Conservation (phyloP, 2,797 vertebrate genomes). For the Trematomus bernacchii region DNA sequence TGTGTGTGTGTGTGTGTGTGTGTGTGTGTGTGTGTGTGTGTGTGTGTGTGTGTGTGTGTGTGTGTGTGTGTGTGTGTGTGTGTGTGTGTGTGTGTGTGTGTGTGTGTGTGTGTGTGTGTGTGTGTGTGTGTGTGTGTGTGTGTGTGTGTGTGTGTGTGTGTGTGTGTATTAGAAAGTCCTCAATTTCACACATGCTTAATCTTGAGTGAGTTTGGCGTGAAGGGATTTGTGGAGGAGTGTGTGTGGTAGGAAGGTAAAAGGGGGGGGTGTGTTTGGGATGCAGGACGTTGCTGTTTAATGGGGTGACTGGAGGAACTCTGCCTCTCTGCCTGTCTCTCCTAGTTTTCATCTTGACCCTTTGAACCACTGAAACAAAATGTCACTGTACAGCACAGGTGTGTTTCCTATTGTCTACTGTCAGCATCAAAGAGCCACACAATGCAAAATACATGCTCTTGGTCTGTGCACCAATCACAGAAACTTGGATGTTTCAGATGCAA, state of each 20-base stretch:
- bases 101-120: constrained; percentile 24
- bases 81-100: constrained; percentile 49
- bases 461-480: not conserved
- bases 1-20: constrained; percentile 21
- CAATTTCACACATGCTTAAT: constrained; percentile 99
- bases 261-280: constrained; percentile 90
- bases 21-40: constrained; percentile 5
- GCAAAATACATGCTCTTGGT: not conserved
- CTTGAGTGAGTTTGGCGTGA: constrained; percentile 96
- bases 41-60: constrained; percentile 70
- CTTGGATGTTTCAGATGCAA: not conserved
- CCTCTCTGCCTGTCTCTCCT: constrained; percentile 66
- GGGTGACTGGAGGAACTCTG: constrained; percentile 89
- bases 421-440: not conserved
- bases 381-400: not conserved
- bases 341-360: constrained; percentile 63
- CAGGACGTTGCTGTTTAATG: constrained; percentile 96
- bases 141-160: constrained; percentile 7
- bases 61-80: constrained; percentile 64
- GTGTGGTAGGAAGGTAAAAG: constrained; percentile 71
- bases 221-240: constrained; percentile 91
- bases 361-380: not conserved
- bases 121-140: constrained; percentile 20
- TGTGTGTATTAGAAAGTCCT: constrained; percentile 92
- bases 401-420: not conserved